phyloP scores from a whole-genome alignment of 92 coral and sea anemone species.

The Palythoa grandiflora region DNA sequence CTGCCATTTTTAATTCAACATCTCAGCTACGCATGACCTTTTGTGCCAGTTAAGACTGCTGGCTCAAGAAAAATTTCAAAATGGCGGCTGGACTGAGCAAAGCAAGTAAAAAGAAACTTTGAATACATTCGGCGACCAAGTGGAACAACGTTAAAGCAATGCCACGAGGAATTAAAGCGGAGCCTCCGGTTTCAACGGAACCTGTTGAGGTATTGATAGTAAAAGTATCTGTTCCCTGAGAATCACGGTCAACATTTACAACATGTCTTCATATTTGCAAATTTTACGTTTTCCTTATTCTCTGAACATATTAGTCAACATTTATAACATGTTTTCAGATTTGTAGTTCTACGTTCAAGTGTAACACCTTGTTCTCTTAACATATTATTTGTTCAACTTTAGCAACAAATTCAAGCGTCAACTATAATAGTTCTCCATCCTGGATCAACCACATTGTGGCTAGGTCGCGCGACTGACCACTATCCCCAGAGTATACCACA shows the following conservation, averaged over 20 bases:
- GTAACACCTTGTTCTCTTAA: neutral
- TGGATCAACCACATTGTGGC: conserved; percentile 95
- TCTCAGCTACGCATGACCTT: neutral
- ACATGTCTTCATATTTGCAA: no score
- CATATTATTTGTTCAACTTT: neutral
- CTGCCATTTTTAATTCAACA: conserved; percentile 86
- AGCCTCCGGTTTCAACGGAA: conserved; percentile 86
- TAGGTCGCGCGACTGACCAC: conserved; percentile 98
- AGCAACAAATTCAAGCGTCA: conserved; percentile 92
- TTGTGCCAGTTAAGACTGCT: conserved; percentile 56
- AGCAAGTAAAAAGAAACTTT: neutral
- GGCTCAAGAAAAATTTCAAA: conserved; percentile 69
- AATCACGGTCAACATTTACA: no score
- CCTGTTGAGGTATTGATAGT: conserved; percentile 78
- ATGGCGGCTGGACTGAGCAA: conserved; percentile 68
- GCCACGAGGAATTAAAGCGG: conserved; percentile 98
- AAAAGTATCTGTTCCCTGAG: no score
- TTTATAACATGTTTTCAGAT: no score
- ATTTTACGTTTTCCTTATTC: no score
- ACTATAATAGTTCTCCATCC: conserved; percentile 96
- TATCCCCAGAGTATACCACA: conserved; percentile 95
- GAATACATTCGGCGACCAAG: conserved; percentile 8
- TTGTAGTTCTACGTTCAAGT: no score
- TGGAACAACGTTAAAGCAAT: conserved; percentile 32
- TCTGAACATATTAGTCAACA: no score